Evolutionary conservation across 2,113 vertebrate species (phyloP).

Genomic region (Tetrax tetrax): DNA sequence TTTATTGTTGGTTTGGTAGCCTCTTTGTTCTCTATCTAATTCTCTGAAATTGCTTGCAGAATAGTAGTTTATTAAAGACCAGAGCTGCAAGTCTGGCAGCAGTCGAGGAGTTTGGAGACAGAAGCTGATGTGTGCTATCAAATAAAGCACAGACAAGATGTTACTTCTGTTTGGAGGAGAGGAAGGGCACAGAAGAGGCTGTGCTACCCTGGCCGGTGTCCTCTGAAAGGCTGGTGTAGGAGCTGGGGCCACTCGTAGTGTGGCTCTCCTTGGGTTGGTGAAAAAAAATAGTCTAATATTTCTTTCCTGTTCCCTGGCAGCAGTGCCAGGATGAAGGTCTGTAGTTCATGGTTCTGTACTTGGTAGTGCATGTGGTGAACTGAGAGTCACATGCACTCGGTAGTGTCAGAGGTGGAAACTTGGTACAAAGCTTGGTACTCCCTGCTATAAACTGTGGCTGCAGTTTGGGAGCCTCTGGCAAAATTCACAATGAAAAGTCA

Average conservation of each 20-base stretch:
- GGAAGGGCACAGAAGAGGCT: not conserved
- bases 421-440: not conserved
- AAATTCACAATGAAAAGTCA: not conserved
- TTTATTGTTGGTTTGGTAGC: not conserved
- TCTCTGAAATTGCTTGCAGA: conserved; percentile 18
- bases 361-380: not conserved
- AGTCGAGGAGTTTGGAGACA: not conserved
- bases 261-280: not conserved
- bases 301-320: not conserved
- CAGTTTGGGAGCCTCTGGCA: not conserved
- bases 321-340: not conserved
- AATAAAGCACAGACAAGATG: not conserved
- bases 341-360: not conserved
- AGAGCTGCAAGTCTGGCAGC: not conserved
- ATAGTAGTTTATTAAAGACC: not conserved
- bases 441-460: not conserved
- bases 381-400: not conserved
- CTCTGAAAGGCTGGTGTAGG: not conserved
- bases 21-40: not conserved
- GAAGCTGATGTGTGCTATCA: not conserved
- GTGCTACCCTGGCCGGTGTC: not conserved
- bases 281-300: not conserved
- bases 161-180: not conserved
- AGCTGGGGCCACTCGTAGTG: not conserved
- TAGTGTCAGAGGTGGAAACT: not conserved